Percentiles rank a stretch among this genome's conserved stretches.
Conservation (phyloP, 2,113 vertebrate genomes). For the Prunella himalayana region DNA sequence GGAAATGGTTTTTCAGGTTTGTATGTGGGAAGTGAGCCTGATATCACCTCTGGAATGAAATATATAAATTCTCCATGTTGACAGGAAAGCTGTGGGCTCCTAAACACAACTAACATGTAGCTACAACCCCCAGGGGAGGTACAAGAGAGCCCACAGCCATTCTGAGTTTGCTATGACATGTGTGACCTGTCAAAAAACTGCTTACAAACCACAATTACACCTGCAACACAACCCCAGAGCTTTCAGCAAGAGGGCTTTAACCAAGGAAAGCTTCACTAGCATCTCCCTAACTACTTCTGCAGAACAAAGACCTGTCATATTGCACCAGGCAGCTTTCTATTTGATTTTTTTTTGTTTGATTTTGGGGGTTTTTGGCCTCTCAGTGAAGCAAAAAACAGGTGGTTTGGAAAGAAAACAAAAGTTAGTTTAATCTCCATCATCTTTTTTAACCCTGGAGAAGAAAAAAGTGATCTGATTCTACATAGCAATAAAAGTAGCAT, state of each 20-base stretch:
- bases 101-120: not conserved
- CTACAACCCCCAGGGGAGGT: not conserved
- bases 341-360: not conserved
- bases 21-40: fast-evolving
- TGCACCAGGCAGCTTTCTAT: not conserved
- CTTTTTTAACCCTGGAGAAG: not conserved
- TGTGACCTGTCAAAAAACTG: not conserved
- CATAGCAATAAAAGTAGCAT: not conserved
- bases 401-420: not conserved
- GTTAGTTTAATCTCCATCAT: not conserved
- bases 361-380: not conserved
- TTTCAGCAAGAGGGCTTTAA: not conserved
- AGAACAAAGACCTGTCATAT: not conserved
- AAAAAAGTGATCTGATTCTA: not conserved
- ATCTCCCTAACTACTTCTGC: not conserved
- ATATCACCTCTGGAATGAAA: not conserved
- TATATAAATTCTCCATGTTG: not conserved
- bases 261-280: not conserved
- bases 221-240: not conserved
- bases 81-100: not conserved
- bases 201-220: not conserved
- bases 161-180: not conserved
- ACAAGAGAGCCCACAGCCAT: fast-evolving
- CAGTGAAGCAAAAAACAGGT: not conserved
- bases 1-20: not conserved